A percentile compares a stretch with the other conserved stretches of the same genome.
Conservation (phyloP, 2,888 invertebrate species). For the Podotricha telesiphe region DNA sequence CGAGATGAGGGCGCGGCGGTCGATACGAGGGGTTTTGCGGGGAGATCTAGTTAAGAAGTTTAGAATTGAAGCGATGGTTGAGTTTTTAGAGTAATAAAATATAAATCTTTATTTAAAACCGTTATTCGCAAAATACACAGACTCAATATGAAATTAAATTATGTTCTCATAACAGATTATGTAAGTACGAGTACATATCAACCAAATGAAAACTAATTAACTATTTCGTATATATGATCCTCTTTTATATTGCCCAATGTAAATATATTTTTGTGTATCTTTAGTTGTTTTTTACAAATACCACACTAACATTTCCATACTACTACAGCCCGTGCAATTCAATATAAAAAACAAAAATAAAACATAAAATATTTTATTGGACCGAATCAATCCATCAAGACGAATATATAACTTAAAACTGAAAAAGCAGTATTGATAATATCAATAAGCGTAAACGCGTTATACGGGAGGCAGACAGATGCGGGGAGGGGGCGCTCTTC, state of each 20-base stretch:
- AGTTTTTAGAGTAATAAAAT: constrained; percentile 4
- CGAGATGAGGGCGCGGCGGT: constrained; percentile 80
- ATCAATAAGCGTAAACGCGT: constrained; percentile 56
- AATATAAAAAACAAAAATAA: background rate
- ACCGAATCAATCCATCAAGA: background rate
- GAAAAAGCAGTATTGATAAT: constrained; percentile 47
- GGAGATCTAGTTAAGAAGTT: constrained; percentile 76
- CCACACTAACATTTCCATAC: no score
- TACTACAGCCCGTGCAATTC: no score
- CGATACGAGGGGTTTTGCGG: constrained; percentile 68
- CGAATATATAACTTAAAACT: constrained; percentile 8
- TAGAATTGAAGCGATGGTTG: constrained; percentile 24
- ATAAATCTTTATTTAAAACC: background rate
- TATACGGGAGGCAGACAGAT: constrained; percentile 61
- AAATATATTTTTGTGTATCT: background rate
- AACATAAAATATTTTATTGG: background rate
- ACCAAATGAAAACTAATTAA: background rate
- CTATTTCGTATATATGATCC: background rate
- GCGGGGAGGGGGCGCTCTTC: constrained; percentile 70
- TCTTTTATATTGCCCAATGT: background rate
- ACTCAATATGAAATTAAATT: background rate
- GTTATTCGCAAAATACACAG: background rate
- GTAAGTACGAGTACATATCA: background rate
- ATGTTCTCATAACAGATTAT: background rate
- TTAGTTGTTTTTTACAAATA: background rate